A percentile compares a stretch with the other conserved stretches of the same genome.
Evolutionary conservation across 1,140 invertebrate species (phyloP).

Genomic region (Aricia agestis): DNA sequence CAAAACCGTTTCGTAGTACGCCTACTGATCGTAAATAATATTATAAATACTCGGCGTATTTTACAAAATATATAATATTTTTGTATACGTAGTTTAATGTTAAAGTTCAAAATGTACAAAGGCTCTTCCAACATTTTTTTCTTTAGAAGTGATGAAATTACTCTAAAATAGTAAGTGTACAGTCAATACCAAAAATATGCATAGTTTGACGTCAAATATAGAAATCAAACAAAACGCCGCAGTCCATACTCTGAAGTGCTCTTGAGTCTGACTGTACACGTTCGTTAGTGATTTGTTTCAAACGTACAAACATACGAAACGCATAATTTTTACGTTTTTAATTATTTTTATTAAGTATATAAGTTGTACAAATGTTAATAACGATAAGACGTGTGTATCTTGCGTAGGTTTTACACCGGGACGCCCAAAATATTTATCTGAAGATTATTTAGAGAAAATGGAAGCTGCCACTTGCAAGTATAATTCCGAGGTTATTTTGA

Average conservation of each 20-base stretch:
- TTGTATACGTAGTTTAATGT: constrained; percentile 17
- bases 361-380: constrained; percentile 15
- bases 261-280: neutral
- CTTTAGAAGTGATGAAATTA: constrained; percentile 8
- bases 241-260: too few relatives aligned
- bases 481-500: neutral
- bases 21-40: constrained; percentile 1
- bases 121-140: constrained; percentile 18
- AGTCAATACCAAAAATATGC: constrained; percentile 8
- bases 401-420: neutral
- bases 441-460: constrained; percentile 6
- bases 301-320: neutral
- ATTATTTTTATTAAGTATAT: constrained; percentile 14
- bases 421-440: constrained; percentile 4
- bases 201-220: neutral
- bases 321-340: constrained; percentile 2
- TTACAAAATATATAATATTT: constrained; percentile 21
- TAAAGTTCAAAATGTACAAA: constrained; percentile 18
- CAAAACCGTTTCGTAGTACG: too few relatives aligned
- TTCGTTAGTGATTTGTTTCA: neutral
- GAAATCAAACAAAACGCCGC: neutral
- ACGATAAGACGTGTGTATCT: neutral
- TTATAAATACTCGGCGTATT: constrained; percentile 13
- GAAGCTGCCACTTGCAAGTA: neutral
- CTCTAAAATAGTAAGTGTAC: neutral